These are phyloP conservation scores for Megalops atlanticus DNA, from an alignment of 2,113 vertebrate genomes.

Conservation along the genomic window DNA sequence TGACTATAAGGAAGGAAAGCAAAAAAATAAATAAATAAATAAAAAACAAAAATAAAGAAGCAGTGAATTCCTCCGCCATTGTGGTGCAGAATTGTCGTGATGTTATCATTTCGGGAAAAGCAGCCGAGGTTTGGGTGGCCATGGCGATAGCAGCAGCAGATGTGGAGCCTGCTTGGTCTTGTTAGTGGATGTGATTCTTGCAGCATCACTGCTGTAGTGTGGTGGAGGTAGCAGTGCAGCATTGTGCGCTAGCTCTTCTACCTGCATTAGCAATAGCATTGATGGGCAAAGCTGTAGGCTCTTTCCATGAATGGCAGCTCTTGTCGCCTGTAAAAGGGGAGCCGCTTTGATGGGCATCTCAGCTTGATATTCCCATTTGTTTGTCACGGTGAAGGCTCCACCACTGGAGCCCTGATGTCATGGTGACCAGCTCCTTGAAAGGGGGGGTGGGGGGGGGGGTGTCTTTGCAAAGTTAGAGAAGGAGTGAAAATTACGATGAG, in stretches of 20 bases:
- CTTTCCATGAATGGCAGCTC: constrained; percentile 17
- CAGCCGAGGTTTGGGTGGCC: not conserved
- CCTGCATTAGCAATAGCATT: not conserved
- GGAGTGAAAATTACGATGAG: not conserved
- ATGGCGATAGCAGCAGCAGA: not conserved
- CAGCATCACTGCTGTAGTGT: not conserved
- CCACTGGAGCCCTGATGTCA: constrained; percentile 34
- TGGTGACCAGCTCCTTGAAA: not conserved
- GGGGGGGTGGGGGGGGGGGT: constrained; percentile 4
- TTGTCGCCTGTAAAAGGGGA: constrained; percentile 33
- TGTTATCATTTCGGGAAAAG: not conserved
- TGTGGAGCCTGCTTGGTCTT: not conserved
- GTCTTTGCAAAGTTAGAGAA: not conserved
- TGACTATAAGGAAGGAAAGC: not conserved
- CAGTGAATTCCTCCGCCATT: not conserved
- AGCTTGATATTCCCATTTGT: constrained; percentile 39
- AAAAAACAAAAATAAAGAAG: not conserved
- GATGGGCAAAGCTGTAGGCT: constrained; percentile 41
- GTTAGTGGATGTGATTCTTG: no score
- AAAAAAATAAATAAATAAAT: not conserved
- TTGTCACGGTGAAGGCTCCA: constrained; percentile 30
- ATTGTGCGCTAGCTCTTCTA: not conserved
- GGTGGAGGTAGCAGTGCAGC: constrained; percentile 1
- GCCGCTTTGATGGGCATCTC: constrained; percentile 47
- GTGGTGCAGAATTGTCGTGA: not conserved